A percentile compares a stretch with the other conserved stretches of the same genome.
phyloP scores from a whole-genome alignment of 2,797 vertebrate genomes.

The Poeciliopsis presidionis region DNA sequence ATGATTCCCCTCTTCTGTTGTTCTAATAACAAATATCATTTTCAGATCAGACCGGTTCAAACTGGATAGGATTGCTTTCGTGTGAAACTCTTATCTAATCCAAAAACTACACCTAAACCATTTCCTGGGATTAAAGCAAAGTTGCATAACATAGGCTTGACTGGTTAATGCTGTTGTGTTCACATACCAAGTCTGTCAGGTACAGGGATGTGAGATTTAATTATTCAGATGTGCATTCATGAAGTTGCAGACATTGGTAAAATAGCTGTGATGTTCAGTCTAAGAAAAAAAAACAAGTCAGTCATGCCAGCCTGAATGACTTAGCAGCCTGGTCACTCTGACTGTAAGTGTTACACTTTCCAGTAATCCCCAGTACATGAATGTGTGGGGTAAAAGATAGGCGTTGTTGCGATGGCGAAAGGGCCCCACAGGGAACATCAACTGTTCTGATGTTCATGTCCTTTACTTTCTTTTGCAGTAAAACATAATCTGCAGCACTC shows the following conservation, averaged over 20 bases:
- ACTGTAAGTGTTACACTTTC: slow-evolving; percentile 6
- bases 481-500: slow-evolving; percentile 31
- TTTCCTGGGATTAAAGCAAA: slow-evolving; percentile 36
- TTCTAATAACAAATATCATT: slow-evolving; percentile 4
- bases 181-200: background rate
- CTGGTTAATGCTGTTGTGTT: slow-evolving; percentile 9
- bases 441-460: slow-evolving; percentile 39
- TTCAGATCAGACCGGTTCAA: slow-evolving; percentile 8
- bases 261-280: background rate
- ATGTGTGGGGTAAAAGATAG: slow-evolving; percentile 4
- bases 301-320: background rate
- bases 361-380: slow-evolving; percentile 3
- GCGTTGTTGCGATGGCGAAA: slow-evolving; percentile 53
- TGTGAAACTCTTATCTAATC: slow-evolving; percentile 40
- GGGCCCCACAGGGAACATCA: slow-evolving; percentile 45
- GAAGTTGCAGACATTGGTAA: background rate
- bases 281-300: background rate
- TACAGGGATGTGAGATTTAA: background rate
- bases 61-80: background rate
- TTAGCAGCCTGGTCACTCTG: background rate
- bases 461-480: slow-evolving; percentile 16
- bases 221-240: background rate
- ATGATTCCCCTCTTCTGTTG: background rate
- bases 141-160: slow-evolving; percentile 52
- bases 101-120: slow-evolving; percentile 40